A percentile compares a stretch with the other conserved stretches of the same genome.
Conservation (phyloP, 2,888 invertebrate species). For the Tiphia femorata region DNA sequence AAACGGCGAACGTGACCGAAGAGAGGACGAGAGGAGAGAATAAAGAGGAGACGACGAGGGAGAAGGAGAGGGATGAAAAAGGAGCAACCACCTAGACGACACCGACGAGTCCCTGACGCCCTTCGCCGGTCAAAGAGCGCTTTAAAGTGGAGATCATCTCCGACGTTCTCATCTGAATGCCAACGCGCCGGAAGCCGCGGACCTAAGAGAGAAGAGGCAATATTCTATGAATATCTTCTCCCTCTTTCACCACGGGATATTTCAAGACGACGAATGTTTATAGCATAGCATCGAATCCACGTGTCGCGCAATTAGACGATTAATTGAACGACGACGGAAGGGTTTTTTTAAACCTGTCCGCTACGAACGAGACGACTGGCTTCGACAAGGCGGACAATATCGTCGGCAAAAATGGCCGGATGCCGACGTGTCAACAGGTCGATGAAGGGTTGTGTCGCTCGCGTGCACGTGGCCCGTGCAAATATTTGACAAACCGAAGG, state of each 20-base stretch:
- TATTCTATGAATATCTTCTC: slow-evolving; percentile 4
- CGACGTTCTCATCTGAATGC: slow-evolving; percentile 14
- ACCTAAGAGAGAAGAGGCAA: slow-evolving; percentile 1
- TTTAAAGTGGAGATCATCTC: slow-evolving; percentile 14
- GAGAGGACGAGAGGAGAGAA: slow-evolving; percentile 20
- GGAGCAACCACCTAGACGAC: slow-evolving; percentile 22
- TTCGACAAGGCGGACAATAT: no score
- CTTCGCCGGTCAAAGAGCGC: slow-evolving; percentile 27
- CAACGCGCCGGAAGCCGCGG: slow-evolving; percentile 14
- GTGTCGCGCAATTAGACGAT: no score
- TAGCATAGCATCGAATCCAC: no score
- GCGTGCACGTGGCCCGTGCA: slow-evolving; percentile 32
- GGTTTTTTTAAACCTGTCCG: no score
- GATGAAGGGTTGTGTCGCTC: slow-evolving; percentile 49
- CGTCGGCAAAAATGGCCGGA: slow-evolving; percentile 47
- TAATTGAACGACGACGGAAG: no score
- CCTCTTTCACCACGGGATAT: no score
- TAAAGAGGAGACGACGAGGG: not conserved
- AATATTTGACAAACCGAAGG: slow-evolving; percentile 48
- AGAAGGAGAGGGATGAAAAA: not conserved
- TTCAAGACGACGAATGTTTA: no score
- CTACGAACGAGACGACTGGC: no score
- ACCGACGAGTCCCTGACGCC: slow-evolving; percentile 29
- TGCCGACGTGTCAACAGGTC: slow-evolving; percentile 48
- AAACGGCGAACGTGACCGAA: slow-evolving; percentile 41